Base-by-base conservation (phyloP, 2,888 invertebrate genomes). In the Brachypterus glaber region DNA sequence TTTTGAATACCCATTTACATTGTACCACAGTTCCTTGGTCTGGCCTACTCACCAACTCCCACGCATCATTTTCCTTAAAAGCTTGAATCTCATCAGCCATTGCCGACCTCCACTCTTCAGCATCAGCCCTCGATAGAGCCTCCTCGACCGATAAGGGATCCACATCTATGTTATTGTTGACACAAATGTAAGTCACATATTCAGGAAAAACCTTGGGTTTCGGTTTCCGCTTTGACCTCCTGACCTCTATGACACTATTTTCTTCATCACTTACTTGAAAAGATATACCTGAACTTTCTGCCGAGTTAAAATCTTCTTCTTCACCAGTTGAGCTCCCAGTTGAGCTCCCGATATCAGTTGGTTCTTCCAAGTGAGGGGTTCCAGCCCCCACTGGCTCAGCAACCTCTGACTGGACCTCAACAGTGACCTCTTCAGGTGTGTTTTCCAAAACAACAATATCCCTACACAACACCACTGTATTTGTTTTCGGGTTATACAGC, bases 1-100 rank as follows among this genome's bases (percentile, higher is more conserved):
- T n/a, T n/a, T n/a, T n/a, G n/a, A n/a, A n/a, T n/a, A n/a, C n/a
- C n/a, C n/a, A n/a, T n/a, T n/a, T n/a, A n/a, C n/a, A n/a, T n/a
- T n/a, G n/a, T n/a, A n/a, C n/a, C n/a, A n/a, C n/a, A n/a, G n/a
- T n/a, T n/a, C n/a, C n/a, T n/a, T n/a, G n/a, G n/a, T n/a, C n/a
- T n/a, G n/a, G n/a, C n/a, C n/a, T n/a, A n/a, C n/a, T n/a, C n/a
- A n/a, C n/a, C n/a, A n/a, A n/a, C n/a, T n/a, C n/a, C n/a, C n/a
- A n/a, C 48, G 45, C 45, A 35, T 40, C 37, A 29, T 47, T 48
- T 33, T 45, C 43, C 32, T 44, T 21, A 37, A 46, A 45, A 15
- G 31, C 41, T 35, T 43, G 30, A 13, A 46, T 18, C 33, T 47
- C 43, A 8, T 44, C 43, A 8, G 17, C 27, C 46, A 48, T 49